These are phyloP conservation scores for Dione juno DNA, from an alignment of 2,888 invertebrate genomes.

Conservation along the genomic window DNA sequence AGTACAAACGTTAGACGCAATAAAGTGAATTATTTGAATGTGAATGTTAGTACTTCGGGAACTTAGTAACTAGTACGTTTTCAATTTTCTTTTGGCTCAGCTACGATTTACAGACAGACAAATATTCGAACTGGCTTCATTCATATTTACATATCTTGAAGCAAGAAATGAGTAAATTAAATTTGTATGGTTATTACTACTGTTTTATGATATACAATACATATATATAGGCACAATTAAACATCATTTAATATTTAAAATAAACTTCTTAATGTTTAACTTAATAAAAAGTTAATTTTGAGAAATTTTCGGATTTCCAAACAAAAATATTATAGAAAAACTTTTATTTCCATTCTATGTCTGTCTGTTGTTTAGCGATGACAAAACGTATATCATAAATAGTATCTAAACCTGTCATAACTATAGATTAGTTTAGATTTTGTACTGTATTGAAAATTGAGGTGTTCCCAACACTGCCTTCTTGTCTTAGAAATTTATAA, in stretches of 20 bases:
- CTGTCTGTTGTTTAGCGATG: neutral
- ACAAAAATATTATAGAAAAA: too few relatives aligned
- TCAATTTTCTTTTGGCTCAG: neutral
- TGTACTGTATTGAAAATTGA: constrained; percentile 45
- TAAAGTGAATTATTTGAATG: neutral
- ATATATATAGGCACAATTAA: too few relatives aligned
- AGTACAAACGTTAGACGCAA: constrained; percentile 8
- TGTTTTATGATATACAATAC: too few relatives aligned
- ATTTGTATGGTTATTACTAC: too few relatives aligned
- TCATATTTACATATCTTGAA: too few relatives aligned
- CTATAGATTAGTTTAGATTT: constrained; percentile 45
- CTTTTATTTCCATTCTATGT: constrained; percentile 6
- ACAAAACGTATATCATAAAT: constrained; percentile 24
- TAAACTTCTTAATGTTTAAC: too few relatives aligned
- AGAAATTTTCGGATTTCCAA: too few relatives aligned
- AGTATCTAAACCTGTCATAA: constrained; percentile 31
- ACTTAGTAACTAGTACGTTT: neutral
- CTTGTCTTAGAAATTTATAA: constrained; percentile 48
- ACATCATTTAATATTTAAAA: too few relatives aligned
- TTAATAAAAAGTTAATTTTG: too few relatives aligned
- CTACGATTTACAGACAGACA: neutral
- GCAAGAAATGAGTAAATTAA: too few relatives aligned
- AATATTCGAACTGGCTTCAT: neutral
- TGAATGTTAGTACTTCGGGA: neutral
- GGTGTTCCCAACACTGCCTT: constrained; percentile 60